phyloP scores from a whole-genome alignment of 2,797 vertebrate genomes.

The Phoeniculus purpureus region DNA sequence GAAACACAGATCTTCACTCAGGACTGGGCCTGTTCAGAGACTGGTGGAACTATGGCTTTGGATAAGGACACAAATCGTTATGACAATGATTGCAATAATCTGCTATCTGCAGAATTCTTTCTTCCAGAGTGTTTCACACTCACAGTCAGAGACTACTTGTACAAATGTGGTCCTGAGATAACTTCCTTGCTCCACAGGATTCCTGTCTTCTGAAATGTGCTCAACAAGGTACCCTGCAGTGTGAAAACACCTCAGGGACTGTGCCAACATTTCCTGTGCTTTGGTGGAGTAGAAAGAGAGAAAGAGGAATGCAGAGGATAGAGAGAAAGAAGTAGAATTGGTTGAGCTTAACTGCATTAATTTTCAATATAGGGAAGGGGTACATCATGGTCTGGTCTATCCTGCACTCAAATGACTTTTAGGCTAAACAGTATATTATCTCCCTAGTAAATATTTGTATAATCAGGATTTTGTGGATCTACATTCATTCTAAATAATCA shows the following conservation, averaged over 20 bases:
- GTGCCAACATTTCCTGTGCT: background rate
- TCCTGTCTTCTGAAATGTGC: background rate
- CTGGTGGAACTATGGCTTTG: background rate
- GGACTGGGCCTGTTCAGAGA: background rate
- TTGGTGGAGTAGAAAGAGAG: background rate
- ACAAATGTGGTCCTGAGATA: background rate
- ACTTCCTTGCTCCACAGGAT: background rate
- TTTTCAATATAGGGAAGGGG: background rate
- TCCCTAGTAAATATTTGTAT: conserved; percentile 30
- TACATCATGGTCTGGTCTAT: background rate
- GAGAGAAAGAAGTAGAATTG: background rate
- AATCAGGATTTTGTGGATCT: conserved; percentile 25
- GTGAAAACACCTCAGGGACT: background rate
- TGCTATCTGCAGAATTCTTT: background rate
- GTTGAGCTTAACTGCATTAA: background rate
- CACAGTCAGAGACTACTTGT: background rate
- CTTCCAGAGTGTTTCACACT: background rate
- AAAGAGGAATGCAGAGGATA: background rate
- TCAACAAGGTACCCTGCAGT: background rate
- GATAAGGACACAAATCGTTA: background rate
- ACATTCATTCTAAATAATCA: background rate
- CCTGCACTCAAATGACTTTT: background rate
- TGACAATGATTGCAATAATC: background rate
- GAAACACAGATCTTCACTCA: conserved; percentile 8
- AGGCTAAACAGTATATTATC: background rate